Evolutionary conservation across 1,140 invertebrate genomes (phyloP).

Genomic region (Aphaenogaster rudis): DNA sequence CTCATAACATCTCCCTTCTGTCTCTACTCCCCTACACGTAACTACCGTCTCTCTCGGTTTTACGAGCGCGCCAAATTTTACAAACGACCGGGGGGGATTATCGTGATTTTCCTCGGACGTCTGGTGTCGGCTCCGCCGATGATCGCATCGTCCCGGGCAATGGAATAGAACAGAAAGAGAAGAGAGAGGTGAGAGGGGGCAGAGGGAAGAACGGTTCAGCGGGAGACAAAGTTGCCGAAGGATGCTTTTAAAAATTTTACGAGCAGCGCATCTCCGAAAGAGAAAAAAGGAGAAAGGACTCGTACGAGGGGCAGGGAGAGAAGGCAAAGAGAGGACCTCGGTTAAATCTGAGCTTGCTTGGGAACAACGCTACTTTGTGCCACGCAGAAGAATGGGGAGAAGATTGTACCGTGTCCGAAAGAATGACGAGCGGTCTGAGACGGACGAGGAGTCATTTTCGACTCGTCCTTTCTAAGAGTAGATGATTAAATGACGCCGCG

Average conservation of each 20-base stretch:
- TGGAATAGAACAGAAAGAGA: constrained; percentile 30
- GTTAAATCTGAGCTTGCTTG: constrained; percentile 43
- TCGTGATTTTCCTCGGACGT: constrained; percentile 65
- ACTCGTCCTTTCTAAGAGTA: constrained; percentile 14
- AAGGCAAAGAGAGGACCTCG: constrained; percentile 21
- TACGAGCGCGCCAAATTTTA: constrained; percentile 68
- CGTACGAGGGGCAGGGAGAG: neutral
- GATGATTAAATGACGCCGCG: constrained; percentile 47
- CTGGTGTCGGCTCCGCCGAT: constrained; percentile 33
- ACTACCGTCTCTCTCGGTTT: constrained; percentile 37
- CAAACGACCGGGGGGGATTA: constrained; percentile 55
- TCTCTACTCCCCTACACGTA: neutral
- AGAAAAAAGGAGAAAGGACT: neutral
- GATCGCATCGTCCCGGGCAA: constrained; percentile 44
- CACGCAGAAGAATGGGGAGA: constrained; percentile 22
- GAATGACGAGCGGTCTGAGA: constrained; percentile 44
- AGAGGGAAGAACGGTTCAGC: neutral
- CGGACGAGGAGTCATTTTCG: constrained; percentile 44
- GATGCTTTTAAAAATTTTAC: constrained; percentile 61
- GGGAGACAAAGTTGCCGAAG: constrained; percentile 46
- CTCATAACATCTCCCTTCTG: constrained; percentile 34
- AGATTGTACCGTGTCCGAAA: constrained; percentile 54
- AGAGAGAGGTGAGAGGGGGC: neutral
- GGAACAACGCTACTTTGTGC: constrained; percentile 38
- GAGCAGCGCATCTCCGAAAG: constrained; percentile 13